These are phyloP conservation scores for Pachydiplax longipennis DNA, from an alignment of 2,888 invertebrate species.

Conservation along the genomic window DNA sequence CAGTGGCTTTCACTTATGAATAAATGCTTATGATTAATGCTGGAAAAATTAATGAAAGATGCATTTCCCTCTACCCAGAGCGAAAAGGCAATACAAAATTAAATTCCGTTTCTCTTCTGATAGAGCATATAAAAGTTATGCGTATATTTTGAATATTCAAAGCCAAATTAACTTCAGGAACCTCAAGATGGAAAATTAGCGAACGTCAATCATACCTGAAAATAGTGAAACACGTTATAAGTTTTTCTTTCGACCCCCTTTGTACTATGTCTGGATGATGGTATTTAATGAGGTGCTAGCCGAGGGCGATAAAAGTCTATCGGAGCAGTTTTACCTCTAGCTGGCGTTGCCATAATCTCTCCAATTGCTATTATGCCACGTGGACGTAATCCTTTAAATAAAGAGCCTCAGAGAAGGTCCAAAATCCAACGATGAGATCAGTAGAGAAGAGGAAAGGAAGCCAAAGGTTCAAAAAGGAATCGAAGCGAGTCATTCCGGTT, in stretches of 20 bases:
- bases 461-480: background rate
- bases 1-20: no score
- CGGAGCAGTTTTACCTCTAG: background rate
- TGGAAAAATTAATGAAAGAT: no score
- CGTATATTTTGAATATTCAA: no score
- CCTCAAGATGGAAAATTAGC: no score
- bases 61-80: no score
- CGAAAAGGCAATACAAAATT: no score
- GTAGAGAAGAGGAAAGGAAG: background rate
- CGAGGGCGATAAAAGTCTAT: background rate
- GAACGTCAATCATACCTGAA: no score
- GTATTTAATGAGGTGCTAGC: background rate
- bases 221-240: background rate
- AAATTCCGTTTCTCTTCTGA: no score
- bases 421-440: background rate
- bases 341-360: background rate
- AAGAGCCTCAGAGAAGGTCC: background rate
- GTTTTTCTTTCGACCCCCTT: background rate
- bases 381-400: slow-evolving; percentile 4
- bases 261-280: background rate
- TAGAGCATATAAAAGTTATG: no score
- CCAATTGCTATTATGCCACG: background rate
- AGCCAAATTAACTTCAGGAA: no score
- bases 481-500: background rate
- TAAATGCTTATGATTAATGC: no score